Evolutionary conservation across 2,888 invertebrate genomes (phyloP).

Genomic region (Machimus rusticus): DNA sequence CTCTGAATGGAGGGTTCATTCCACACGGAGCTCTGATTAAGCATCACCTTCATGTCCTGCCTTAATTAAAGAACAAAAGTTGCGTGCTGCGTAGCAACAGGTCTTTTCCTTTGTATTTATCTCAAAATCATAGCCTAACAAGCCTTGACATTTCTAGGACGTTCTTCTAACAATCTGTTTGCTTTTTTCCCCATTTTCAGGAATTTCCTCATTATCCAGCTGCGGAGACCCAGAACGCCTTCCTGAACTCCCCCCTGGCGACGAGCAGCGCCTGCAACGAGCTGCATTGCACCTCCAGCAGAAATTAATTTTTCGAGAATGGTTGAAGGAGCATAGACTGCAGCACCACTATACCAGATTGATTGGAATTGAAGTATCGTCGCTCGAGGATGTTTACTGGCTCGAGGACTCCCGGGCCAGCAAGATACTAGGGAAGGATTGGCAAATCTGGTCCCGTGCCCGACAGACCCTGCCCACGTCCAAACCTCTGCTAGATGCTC

Average conservation of each 20-base stretch:
- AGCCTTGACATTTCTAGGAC: not conserved
- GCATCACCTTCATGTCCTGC: not conserved
- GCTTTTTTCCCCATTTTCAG: slow-evolving; percentile 63
- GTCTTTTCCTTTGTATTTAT: not conserved
- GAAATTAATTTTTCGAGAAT: slow-evolving; percentile 83
- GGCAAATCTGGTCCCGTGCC: slow-evolving; percentile 80
- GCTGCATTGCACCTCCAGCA: slow-evolving; percentile 84
- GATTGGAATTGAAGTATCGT: slow-evolving; percentile 80
- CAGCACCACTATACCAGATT: slow-evolving; percentile 78
- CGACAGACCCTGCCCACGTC: slow-evolving; percentile 83
- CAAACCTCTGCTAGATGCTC: slow-evolving; percentile 77
- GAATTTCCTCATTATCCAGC: slow-evolving; percentile 83
- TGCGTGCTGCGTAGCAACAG: not conserved
- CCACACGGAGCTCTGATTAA: not conserved
- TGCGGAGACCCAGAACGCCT: slow-evolving; percentile 78
- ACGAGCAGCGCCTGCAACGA: slow-evolving; percentile 82
- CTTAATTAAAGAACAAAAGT: not conserved
- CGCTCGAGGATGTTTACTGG: slow-evolving; percentile 91
- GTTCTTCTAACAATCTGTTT: not conserved
- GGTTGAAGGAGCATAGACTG: slow-evolving; percentile 78
- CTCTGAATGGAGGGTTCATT: not conserved
- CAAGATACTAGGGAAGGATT: slow-evolving; percentile 80
- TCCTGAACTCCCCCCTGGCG: slow-evolving; percentile 83
- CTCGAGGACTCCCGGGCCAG: slow-evolving; percentile 82
- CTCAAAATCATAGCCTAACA: not conserved